Percentiles rank a stretch among this genome's conserved stretches.
Conservation (phyloP, 2,888 invertebrate species). For the Brachylomia viminalis region DNA sequence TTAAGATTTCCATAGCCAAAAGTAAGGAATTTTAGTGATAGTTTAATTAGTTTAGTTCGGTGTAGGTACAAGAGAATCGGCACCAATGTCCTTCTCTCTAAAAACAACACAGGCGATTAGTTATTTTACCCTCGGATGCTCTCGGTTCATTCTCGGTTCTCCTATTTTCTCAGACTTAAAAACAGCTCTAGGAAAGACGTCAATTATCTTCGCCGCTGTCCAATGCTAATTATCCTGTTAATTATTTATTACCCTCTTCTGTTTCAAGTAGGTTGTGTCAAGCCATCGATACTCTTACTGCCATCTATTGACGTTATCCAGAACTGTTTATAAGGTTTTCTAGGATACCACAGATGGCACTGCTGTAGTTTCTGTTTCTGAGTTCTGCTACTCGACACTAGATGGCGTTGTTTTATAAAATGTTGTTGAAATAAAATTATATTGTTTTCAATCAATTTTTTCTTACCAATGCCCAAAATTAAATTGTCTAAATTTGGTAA, state of each 20-base stretch:
- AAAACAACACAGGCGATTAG: neutral
- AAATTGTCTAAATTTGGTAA: neutral
- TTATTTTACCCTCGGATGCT: neutral
- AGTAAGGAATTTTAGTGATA: too few species aligned
- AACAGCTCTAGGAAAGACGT: neutral
- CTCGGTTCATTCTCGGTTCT: neutral
- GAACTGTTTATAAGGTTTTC: neutral
- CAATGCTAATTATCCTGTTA: neutral
- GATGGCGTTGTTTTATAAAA: conserved; percentile 60
- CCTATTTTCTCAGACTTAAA: neutral
- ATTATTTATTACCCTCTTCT: neutral
- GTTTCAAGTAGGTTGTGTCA: neutral
- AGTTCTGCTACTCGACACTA: conserved; percentile 67
- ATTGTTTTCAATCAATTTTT: neutral
- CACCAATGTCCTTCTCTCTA: neutral
- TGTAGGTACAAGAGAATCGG: too few species aligned
- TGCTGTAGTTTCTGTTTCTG: neutral
- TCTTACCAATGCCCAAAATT: neutral
- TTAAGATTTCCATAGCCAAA: too few species aligned
- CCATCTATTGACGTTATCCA: conserved; percentile 25
- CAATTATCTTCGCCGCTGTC: neutral
- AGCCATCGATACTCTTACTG: conserved; percentile 2
- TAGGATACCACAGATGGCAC: neutral
- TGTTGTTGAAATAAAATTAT: accelerated
- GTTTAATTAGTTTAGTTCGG: too few species aligned